phyloP scores from a whole-genome alignment of 1,140 invertebrate species.

The Drosophila sechellia region DNA sequence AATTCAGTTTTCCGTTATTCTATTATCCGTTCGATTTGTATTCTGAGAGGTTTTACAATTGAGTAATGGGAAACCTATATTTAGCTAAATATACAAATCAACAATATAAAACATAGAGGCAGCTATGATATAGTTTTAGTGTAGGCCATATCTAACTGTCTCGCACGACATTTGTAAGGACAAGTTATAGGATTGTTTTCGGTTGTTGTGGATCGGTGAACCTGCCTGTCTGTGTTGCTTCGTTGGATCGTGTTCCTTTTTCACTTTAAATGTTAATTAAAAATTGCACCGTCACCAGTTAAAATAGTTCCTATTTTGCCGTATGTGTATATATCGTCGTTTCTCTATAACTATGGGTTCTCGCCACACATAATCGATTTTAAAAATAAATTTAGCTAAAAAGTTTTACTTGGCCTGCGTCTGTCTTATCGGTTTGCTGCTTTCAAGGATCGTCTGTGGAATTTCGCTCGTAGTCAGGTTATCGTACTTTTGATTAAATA shows the following conservation, averaged over 20 bases:
- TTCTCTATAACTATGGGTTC: slow-evolving; percentile 50
- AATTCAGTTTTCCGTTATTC: slow-evolving; percentile 45
- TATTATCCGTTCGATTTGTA: slow-evolving; percentile 22
- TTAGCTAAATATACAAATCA: slow-evolving; percentile 71
- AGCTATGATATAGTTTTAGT: slow-evolving; percentile 26
- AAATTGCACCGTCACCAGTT: slow-evolving; percentile 81
- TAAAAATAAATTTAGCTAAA: slow-evolving; percentile 81
- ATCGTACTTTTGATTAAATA: slow-evolving; percentile 61
- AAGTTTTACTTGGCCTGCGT: slow-evolving; percentile 78
- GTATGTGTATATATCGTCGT: slow-evolving; percentile 48
- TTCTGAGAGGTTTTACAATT: slow-evolving; percentile 57
- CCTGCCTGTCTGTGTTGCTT: slow-evolving; percentile 18
- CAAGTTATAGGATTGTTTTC: slow-evolving; percentile 51
- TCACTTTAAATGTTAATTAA: slow-evolving; percentile 63
- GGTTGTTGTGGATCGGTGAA: slow-evolving; percentile 14
- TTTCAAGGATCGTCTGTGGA: slow-evolving; percentile 31
- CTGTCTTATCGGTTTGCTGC: slow-evolving; percentile 10
- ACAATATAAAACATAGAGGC: slow-evolving; percentile 51
- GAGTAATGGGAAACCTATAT: slow-evolving; percentile 67
- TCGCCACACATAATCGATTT: slow-evolving; percentile 29
- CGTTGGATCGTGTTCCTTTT: slow-evolving; percentile 44
- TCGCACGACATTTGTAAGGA: slow-evolving; percentile 10
- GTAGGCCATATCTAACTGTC: slow-evolving; percentile 14
- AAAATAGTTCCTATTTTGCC: slow-evolving; percentile 66
- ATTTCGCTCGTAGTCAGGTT: slow-evolving; percentile 44